A percentile compares a stretch with the other conserved stretches of the same genome.
These are phyloP conservation scores for Chelonus formosanus DNA, from an alignment of 2,888 invertebrate species.

Conservation along the genomic window DNA sequence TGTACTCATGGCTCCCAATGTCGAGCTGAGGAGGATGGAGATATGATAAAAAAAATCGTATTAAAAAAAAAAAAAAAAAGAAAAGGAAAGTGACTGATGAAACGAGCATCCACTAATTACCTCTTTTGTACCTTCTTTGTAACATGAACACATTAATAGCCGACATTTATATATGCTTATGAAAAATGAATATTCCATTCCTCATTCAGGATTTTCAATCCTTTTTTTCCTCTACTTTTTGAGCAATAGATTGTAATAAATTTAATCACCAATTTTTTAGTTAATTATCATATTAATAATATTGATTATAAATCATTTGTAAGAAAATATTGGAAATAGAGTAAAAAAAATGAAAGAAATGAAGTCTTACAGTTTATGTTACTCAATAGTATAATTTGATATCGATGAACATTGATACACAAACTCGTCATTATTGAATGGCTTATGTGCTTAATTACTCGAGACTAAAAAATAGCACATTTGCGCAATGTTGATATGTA, in stretches of 20 bases:
- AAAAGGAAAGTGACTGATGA: conserved; percentile 58
- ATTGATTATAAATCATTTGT: too few relatives aligned
- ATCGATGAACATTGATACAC: not conserved
- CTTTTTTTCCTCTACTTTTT: conserved; percentile 5
- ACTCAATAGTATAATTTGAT: not conserved
- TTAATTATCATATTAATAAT: too few relatives aligned
- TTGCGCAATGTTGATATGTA: conserved; percentile 12
- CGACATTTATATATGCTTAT: conserved; percentile 58
- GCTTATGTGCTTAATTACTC: not conserved
- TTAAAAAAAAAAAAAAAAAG: conserved; percentile 14
- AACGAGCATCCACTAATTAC: conserved; percentile 58
- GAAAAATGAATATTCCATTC: conserved; percentile 56
- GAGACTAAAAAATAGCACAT: not conserved
- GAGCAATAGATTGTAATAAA: too few relatives aligned
- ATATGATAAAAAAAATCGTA: conserved; percentile 2
- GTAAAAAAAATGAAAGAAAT: not conserved
- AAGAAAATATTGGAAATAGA: too few relatives aligned
- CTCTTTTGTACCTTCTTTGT: conserved; percentile 55
- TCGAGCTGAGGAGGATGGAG: conserved; percentile 7
- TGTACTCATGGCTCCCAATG: not conserved
- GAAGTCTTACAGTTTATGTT: not conserved
- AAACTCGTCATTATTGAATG: not conserved
- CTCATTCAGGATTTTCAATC: not conserved
- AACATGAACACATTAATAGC: conserved; percentile 61
- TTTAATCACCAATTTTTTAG: too few relatives aligned